Conservation (phyloP, 2,888 invertebrate genomes). For the Glaucopsyche alexis region DNA sequence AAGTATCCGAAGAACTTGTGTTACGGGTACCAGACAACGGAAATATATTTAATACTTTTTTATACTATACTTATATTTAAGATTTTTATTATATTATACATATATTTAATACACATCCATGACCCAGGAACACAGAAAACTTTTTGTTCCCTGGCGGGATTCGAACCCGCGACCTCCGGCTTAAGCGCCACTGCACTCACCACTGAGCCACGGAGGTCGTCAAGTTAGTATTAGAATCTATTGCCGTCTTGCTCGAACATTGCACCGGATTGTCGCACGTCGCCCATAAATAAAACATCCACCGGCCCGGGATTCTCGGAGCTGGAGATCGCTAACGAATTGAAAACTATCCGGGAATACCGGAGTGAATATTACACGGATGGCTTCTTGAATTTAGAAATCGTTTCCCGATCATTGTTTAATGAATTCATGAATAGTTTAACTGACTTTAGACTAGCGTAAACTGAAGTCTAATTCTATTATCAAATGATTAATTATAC, state of each 20-base stretch:
- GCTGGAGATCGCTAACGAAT: neutral
- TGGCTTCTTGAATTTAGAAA: constrained; percentile 14
- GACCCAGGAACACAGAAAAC: no score
- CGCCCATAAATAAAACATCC: constrained; percentile 11
- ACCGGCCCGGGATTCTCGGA: neutral
- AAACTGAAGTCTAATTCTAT: neutral
- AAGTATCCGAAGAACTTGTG: no score
- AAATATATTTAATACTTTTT: no score
- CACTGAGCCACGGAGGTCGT: no score
- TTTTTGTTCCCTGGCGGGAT: no score
- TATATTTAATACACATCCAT: no score
- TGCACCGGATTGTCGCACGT: neutral
- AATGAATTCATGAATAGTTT: neutral
- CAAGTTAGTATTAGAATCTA: neutral
- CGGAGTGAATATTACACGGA: neutral
- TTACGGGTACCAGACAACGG: no score
- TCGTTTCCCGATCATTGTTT: neutral
- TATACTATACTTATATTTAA: no score
- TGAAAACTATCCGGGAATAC: neutral
- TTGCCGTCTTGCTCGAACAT: neutral
- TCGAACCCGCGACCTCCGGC: no score
- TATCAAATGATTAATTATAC: neutral
- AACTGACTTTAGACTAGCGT: neutral
- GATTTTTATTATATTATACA: no score
- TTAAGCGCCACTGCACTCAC: no score